Conservation (phyloP, 2,888 invertebrate species). For the Pachymerium ferrugineum region DNA sequence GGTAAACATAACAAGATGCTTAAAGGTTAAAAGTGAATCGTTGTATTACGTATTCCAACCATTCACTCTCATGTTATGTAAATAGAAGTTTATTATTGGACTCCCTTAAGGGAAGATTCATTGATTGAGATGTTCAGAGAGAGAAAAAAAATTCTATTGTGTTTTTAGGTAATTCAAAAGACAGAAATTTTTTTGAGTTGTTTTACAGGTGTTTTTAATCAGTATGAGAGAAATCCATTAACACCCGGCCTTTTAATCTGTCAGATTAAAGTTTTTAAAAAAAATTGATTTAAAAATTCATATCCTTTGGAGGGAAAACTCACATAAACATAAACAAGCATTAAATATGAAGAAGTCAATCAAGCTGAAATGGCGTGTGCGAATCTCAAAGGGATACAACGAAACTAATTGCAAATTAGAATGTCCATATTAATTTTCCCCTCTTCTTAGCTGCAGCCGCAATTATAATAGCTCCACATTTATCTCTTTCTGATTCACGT, state of each 20-base stretch:
- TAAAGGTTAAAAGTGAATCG: background rate
- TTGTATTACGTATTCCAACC: background rate
- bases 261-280: too few species aligned
- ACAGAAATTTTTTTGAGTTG: too few species aligned
- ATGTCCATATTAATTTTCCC: background rate
- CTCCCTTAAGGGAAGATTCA: too few species aligned
- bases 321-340: background rate
- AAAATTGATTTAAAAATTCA: background rate
- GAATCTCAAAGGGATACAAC: background rate
- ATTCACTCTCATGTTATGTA: background rate
- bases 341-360: background rate
- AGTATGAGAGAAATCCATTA: too few species aligned
- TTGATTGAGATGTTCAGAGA: too few species aligned
- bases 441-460: background rate
- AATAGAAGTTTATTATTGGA: too few species aligned
- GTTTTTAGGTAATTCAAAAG: background rate
- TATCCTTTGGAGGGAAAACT: background rate
- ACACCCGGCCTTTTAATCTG: too few species aligned
- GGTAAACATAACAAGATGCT: constrained; percentile 15
- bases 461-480: too few species aligned
- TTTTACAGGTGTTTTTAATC: too few species aligned
- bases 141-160: too few species aligned
- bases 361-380: background rate
- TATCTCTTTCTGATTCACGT: background rate
- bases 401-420: background rate